Evolutionary conservation across 2,888 invertebrate species (phyloP), one percentile per base, ranked within the genome.

Genomic region (Mythimna pallens): DNA sequence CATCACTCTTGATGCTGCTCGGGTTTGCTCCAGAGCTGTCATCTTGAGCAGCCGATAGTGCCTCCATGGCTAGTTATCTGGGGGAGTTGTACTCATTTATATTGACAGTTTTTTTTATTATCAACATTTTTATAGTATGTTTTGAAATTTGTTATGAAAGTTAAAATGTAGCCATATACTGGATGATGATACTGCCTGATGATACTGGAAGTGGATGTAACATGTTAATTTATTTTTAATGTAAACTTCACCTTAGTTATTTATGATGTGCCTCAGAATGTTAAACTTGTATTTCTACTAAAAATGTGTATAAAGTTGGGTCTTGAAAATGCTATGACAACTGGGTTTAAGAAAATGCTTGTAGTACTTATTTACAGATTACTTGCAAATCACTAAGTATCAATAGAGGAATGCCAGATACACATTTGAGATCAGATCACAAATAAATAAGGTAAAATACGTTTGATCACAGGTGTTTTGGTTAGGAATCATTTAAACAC

Each of bases 1-100:
- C 94, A 58, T 96, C 97, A 86, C 95, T 96, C 79, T 95, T 95
- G 50, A 94, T 91, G 86, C 93, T 94, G 76, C 94, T 95, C 14
- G 96, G 94, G 84, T 94, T 96, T 2, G 94, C 93, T 50, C 93
- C 92, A 25, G 93, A 89, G 84, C 91, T 92, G 74, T 94, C 93
- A 85, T 93, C 93, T 78, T 90, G 93, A 9, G 92, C 81, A 69
- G 90, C 86, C 74, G 90, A 85, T 73, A 95, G 43, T 14, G 93
- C 88, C 85, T 95, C 96, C 96, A 96, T 95, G 34, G 43, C 76
- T 34, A 63, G 20, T 70, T 72, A 69, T 73, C 87, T 89, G 85
- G 65, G 63, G 71, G 73, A 40, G 8, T 43, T 63, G 34, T 57
- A 40, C 22, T 59, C 5, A 57, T 65, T 72, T 47, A 40, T 12